phyloP scores from a whole-genome alignment of 2,797 vertebrate species.

The Liasis olivaceus region DNA sequence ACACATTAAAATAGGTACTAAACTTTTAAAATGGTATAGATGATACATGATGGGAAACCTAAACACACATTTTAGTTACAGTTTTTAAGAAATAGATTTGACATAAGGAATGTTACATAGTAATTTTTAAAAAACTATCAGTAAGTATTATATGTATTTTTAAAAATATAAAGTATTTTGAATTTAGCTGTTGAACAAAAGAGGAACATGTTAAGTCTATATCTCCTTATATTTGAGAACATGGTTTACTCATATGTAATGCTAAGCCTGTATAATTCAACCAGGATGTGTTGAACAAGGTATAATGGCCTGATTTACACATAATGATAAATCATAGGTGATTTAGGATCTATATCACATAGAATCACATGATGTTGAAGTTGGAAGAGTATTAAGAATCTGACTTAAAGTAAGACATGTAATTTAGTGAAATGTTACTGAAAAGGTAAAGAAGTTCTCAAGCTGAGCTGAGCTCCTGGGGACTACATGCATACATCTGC shows the following conservation, averaged over 20 bases:
- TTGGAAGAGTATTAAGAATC: neutral
- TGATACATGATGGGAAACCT: conserved; percentile 8
- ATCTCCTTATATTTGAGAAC: neutral
- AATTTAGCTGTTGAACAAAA: conserved; percentile 24
- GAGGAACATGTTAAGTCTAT: neutral
- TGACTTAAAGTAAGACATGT: neutral
- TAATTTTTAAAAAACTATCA: conserved; percentile 1
- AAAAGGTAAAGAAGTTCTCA: neutral
- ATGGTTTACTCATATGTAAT: neutral
- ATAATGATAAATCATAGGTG: neutral
- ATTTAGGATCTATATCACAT: no score
- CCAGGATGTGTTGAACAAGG: neutral
- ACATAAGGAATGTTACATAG: neutral
- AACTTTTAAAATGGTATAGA: conserved; percentile 11
- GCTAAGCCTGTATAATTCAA: neutral
- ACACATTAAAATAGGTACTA: conserved; percentile 93
- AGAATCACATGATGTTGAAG: neutral
- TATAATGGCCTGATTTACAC: neutral
- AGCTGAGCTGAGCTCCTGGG: neutral
- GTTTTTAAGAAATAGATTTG: conserved; percentile 6
- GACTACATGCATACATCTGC: neutral
- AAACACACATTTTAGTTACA: neutral
- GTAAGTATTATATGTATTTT: conserved; percentile 9
- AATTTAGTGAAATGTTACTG: neutral
- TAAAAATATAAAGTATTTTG: neutral